Percentiles rank a stretch among this genome's conserved stretches.
phyloP scores from a whole-genome alignment of 1,140 invertebrate genomes.

The Drosophila guanche region DNA sequence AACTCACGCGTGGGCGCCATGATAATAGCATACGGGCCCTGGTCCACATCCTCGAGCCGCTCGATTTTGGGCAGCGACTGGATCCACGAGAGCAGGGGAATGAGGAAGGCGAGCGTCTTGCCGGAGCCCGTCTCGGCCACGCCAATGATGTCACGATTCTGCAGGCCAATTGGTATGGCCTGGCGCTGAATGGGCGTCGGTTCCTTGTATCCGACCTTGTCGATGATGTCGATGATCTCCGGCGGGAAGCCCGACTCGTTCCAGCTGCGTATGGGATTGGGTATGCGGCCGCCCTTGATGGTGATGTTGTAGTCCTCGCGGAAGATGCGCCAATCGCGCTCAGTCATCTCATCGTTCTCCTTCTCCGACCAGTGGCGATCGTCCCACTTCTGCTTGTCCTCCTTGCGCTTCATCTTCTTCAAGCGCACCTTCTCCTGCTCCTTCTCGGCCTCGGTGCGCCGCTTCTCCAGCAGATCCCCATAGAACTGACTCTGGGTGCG shows the following conservation, averaged over 20 bases:
- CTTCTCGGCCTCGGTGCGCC: constrained; percentile 98
- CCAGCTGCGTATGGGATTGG: constrained; percentile 98
- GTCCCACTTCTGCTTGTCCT: constrained; percentile 99
- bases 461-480: constrained; percentile 96
- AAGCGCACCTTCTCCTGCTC: constrained; percentile 97
- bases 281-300: constrained; percentile 98
- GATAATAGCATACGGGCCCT: constrained; percentile 99
- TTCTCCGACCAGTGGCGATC: constrained; percentile 99
- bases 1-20: constrained; percentile 99
- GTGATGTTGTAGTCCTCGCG: constrained; percentile 99
- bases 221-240: constrained; percentile 97
- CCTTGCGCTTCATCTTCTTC: constrained; percentile 97
- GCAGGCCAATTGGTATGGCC: constrained; percentile 99
- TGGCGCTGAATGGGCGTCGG: constrained; percentile 99
- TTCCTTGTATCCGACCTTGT: constrained; percentile 98
- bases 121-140: constrained; percentile 99
- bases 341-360: constrained; percentile 96
- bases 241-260: constrained; percentile 95
- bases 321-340: constrained; percentile 99
- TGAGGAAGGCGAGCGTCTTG: constrained; percentile 99
- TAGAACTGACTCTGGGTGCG: constrained; percentile 99
- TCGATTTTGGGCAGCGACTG: constrained; percentile 98
- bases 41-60: constrained; percentile 94
- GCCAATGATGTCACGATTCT: constrained; percentile 99
- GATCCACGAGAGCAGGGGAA: constrained; percentile 99